Conservation (phyloP, 1,140 invertebrate genomes). For the Helicoverpa zea region DNA sequence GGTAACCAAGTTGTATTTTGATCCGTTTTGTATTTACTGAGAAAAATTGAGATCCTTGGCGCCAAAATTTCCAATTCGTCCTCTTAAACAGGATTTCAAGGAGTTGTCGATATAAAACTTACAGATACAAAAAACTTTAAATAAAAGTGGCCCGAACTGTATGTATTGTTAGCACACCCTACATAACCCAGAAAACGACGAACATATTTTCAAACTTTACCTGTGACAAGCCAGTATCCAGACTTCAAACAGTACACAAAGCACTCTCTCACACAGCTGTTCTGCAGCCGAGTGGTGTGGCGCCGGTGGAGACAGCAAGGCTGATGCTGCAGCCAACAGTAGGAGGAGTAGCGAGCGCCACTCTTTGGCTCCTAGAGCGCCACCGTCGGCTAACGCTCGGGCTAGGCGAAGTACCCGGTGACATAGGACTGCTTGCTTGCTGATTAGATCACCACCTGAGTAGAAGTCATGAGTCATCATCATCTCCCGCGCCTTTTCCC, state of each 20-base stretch:
- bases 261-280: constrained; percentile 96
- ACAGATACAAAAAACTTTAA: no score
- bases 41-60: no score
- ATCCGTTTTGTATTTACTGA: no score
- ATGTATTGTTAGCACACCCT: no score
- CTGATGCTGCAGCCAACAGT: constrained; percentile 97
- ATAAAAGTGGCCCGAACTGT: no score
- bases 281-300: constrained; percentile 98
- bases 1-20: no score
- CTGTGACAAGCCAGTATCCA: constrained; percentile 96
- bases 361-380: constrained; percentile 94
- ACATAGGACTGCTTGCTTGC: constrained; percentile 97
- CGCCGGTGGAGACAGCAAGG: constrained; percentile 95
- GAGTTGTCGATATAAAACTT: no score
- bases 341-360: constrained; percentile 97
- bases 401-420: constrained; percentile 97
- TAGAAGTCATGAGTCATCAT: not conserved
- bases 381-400: constrained; percentile 94
- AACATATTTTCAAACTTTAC: constrained; percentile 51
- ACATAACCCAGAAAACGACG: no score
- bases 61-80: no score
- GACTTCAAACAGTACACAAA: constrained; percentile 97
- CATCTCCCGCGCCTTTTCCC: no score
- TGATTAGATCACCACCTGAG: constrained; percentile 94
- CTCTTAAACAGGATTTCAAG: no score